Conservation (phyloP, 2,113 vertebrate species). For the Ceratotherium simum region DNA sequence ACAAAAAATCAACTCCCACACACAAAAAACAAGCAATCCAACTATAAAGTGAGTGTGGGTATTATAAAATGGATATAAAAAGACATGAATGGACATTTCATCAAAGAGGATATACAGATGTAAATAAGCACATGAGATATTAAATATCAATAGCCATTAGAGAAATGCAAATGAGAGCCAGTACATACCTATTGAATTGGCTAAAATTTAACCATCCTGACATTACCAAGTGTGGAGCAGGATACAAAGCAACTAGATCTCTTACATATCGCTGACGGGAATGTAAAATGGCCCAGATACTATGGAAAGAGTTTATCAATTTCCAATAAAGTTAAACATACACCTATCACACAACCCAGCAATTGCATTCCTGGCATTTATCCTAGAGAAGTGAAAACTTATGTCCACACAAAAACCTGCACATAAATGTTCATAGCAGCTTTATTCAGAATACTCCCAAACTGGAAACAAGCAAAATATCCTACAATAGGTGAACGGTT, state of each 20-base stretch:
- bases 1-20: neutral
- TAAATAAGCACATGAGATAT: neutral
- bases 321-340: neutral
- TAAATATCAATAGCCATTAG: neutral
- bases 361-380: neutral
- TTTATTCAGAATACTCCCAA: neutral
- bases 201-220: constrained; percentile 19
- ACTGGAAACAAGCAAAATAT: neutral
- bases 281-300: neutral
- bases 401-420: neutral
- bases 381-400: neutral
- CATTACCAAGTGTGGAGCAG: neutral
- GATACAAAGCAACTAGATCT: neutral
- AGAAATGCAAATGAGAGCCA: neutral
- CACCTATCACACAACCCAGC: neutral
- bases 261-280: neutral
- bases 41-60: neutral
- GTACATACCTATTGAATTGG: neutral
- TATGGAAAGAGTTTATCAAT: neutral
- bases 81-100: neutral
- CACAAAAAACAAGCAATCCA: neutral
- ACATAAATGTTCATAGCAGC: neutral
- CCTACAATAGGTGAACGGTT: neutral
- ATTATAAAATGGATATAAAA: neutral
- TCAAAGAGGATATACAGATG: neutral